phyloP scores from a whole-genome alignment of 2,113 vertebrate species.

The Aythya baeri region DNA sequence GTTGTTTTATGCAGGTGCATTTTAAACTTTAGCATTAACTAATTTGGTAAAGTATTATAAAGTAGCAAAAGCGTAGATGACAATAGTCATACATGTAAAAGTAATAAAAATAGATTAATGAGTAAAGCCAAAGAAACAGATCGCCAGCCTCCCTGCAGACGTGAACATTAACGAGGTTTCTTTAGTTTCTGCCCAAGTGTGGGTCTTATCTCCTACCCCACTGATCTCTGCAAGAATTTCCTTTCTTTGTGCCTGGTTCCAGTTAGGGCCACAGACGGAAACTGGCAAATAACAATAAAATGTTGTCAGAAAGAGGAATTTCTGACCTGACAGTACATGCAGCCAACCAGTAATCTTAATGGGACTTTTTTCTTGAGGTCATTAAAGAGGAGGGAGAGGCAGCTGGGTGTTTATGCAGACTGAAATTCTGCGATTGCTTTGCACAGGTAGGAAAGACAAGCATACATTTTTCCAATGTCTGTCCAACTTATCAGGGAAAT shows the following conservation, averaged over 20 bases:
- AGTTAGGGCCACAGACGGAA: background rate
- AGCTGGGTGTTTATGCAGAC: background rate
- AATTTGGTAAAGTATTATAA: background rate
- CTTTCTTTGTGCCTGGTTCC: background rate
- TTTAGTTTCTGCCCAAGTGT: background rate
- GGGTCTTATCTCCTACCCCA: background rate
- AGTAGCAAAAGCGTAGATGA: constrained; percentile 15
- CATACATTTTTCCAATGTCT: background rate
- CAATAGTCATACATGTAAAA: constrained; percentile 10
- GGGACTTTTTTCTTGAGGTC: background rate
- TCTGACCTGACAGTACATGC: background rate
- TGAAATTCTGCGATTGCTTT: background rate
- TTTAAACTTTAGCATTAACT: constrained; percentile 30
- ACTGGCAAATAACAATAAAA: background rate
- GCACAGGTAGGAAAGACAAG: background rate
- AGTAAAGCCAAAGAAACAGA: constrained; percentile 14
- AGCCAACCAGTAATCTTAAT: background rate
- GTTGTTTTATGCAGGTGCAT: background rate
- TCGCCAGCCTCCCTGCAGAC: background rate
- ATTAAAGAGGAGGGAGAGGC: background rate
- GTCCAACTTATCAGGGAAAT: background rate
- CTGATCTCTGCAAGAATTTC: background rate
- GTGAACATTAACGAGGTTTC: background rate
- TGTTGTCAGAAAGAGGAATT: background rate
- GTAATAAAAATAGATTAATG: constrained; percentile 33